A percentile compares a stretch with the other conserved stretches of the same genome.
Evolutionary conservation across 2,113 vertebrate genomes (phyloP).

Genomic region (Trematomus loennbergii): DNA sequence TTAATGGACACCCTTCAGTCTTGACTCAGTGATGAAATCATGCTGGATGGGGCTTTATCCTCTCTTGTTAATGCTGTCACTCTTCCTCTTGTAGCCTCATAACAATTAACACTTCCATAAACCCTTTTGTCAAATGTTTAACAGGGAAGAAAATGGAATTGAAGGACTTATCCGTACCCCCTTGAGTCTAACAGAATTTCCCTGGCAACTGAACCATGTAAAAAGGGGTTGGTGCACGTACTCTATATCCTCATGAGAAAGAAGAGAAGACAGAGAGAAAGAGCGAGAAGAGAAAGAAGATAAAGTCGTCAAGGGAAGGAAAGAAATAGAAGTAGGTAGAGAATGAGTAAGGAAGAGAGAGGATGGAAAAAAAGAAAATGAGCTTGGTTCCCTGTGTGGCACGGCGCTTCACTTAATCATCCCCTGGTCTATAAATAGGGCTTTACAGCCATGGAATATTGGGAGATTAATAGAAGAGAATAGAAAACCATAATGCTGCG

Average conservation of each 20-base stretch:
- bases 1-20: slow-evolving; percentile 50
- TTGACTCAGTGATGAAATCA: slow-evolving; percentile 34
- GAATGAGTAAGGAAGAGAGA: slow-evolving; percentile 54
- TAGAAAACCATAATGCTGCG: slow-evolving; percentile 59
- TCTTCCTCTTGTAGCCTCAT: slow-evolving; percentile 42
- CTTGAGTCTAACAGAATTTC: slow-evolving; percentile 55
- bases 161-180: slow-evolving; percentile 54
- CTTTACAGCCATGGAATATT: slow-evolving; percentile 74
- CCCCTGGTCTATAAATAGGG: slow-evolving; percentile 78
- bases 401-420: slow-evolving; percentile 78
- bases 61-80: slow-evolving; percentile 50
- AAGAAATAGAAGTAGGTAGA: slow-evolving; percentile 38
- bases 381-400: slow-evolving; percentile 75
- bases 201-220: slow-evolving; percentile 46
- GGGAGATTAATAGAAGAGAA: slow-evolving; percentile 79
- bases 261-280: slow-evolving; percentile 21
- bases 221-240: slow-evolving; percentile 28
- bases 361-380: slow-evolving; percentile 68
- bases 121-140: slow-evolving; percentile 62
- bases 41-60: slow-evolving; percentile 33
- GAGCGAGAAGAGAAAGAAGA: slow-evolving; percentile 30
- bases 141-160: slow-evolving; percentile 36
- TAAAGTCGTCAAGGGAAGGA: slow-evolving; percentile 23
- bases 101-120: slow-evolving; percentile 66
- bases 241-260: slow-evolving; percentile 32